These are phyloP conservation scores for Hemiprocne comata DNA, from an alignment of 2,113 vertebrate genomes.

Conservation along the genomic window DNA sequence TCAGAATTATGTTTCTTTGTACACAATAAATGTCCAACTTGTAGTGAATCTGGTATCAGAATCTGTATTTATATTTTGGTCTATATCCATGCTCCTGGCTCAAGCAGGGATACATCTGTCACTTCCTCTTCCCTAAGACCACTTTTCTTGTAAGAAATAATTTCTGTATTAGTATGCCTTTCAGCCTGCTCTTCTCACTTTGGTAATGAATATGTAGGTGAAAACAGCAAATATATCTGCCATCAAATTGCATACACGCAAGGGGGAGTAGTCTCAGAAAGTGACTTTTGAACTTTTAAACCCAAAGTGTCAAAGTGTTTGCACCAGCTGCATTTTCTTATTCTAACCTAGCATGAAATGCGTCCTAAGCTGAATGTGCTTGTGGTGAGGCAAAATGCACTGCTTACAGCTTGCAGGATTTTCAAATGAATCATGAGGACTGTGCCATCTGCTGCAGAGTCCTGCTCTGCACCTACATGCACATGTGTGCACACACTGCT, in stretches of 20 bases:
- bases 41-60: not conserved
- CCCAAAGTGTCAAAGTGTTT: not conserved
- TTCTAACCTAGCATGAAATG: not conserved
- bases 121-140: not conserved
- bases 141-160: not conserved
- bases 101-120: not conserved
- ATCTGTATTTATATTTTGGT: not conserved
- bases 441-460: accelerated
- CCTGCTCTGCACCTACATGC: accelerated
- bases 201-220: not conserved
- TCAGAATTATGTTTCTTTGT: not conserved
- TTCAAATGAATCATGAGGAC: not conserved
- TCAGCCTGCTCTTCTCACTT: not conserved
- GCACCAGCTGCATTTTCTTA: not conserved
- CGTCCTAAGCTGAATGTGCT: not conserved
- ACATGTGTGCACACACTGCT: not conserved
- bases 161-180: not conserved
- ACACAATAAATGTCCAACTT: not conserved
- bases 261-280: not conserved
- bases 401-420: not conserved
- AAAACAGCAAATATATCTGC: not conserved
- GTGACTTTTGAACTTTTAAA: not conserved
- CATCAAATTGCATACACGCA: not conserved
- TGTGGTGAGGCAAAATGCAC: not conserved
- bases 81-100: not conserved